Conservation (phyloP, 1,140 invertebrate species). For the Drosophila takahashii region DNA sequence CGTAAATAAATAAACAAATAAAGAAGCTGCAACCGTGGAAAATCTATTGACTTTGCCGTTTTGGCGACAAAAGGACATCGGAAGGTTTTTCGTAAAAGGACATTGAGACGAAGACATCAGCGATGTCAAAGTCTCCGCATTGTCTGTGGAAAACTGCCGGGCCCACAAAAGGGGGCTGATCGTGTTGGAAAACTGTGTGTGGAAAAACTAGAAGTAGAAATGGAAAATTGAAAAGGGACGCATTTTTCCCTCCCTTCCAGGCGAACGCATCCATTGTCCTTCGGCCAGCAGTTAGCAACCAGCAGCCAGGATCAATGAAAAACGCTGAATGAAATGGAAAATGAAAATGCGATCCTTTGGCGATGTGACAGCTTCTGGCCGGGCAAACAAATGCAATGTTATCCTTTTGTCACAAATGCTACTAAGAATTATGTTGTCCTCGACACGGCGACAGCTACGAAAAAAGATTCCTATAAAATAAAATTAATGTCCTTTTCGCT, state of each 20-base stretch:
- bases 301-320: constrained; percentile 45
- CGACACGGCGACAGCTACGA: constrained; percentile 35
- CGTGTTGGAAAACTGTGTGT: constrained; percentile 40
- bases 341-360: constrained; percentile 50
- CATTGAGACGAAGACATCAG: constrained; percentile 36
- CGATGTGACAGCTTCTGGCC: constrained; percentile 55
- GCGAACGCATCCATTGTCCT: constrained; percentile 53
- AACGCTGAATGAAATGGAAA: constrained; percentile 47
- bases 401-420: constrained; percentile 64
- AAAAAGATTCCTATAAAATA: constrained; percentile 43
- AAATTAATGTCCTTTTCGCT: constrained; percentile 65
- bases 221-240: constrained; percentile 15
- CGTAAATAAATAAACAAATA: constrained; percentile 63
- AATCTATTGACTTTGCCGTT: constrained; percentile 47
- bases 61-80: constrained; percentile 50
- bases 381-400: constrained; percentile 64
- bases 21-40: constrained; percentile 42
- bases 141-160: constrained; percentile 37
- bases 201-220: background rate
- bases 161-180: constrained; percentile 61
- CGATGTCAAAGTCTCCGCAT: constrained; percentile 55
- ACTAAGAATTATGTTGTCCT: constrained; percentile 65
- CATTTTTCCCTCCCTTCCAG: constrained; percentile 47
- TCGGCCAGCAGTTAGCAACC: constrained; percentile 1
- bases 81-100: constrained; percentile 14